Base-by-base conservation (phyloP, 1,140 invertebrate species). In the Phymorhynchus buccinoides region DNA sequence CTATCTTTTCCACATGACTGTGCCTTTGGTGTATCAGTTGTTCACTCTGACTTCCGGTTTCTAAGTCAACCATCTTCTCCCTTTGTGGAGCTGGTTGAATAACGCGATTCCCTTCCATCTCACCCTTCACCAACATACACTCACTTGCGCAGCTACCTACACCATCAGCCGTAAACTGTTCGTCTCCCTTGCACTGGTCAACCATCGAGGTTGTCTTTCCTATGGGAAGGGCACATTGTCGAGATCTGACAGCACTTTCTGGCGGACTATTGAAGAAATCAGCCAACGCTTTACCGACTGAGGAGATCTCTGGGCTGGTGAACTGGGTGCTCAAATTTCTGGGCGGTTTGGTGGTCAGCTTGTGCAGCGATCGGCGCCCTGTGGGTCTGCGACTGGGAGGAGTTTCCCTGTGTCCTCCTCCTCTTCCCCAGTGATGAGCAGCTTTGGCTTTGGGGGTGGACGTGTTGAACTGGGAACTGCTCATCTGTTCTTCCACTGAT, bases 211-310 rank as follows among this genome's bases (percentile, higher is more conserved):
- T 35, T n/a, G 87, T 90, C 68, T 71, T 87, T 22, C 85, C 48
- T 35, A 56, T 85, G 14, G 81, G 83, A 18, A 88, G 89, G 6
- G 88, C 87, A 83, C 86, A 85, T 71, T 85, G 84, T 48, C 88
- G 79, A 71, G 80, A 86, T 30, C 84, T 81, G 9, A 85, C 86
- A 22, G 87, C 82, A 32, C 83, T 86, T 52, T 87, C 80, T 39
- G 89, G n/a, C n/a, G n/a, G 89, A 41, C 86, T 87, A 56, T 88
- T 87, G 87, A 90, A 90, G 77, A 90, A 89, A 48, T 90, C 89
- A 22, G 89, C 88, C 30, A 90, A 66, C 12, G 86, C 83, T 39
- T 90, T 87, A 83, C 66, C 81, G 9, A 89, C 78, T 16, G 78
- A 52, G 4, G 68, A 35, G 14, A 12, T 12, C 7, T 35, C 35